Evolutionary conservation across 2,113 vertebrate genomes (phyloP).

Genomic region (Spheniscus mendiculus): DNA sequence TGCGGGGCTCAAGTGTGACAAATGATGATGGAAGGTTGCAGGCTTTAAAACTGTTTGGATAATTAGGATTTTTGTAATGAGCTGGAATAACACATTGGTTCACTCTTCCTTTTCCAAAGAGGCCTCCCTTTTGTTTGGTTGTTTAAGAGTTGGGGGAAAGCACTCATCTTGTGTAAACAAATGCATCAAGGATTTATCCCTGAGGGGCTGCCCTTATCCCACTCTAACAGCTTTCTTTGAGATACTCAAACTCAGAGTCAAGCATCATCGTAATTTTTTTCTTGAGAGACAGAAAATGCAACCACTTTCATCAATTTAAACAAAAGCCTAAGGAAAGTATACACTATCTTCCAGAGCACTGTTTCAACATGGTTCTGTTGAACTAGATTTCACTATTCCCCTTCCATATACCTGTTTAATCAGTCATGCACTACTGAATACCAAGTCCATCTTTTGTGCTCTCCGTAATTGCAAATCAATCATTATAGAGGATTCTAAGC

Average conservation of each 20-base stretch:
- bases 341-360: background rate
- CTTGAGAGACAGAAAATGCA: background rate
- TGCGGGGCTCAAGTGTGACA: background rate
- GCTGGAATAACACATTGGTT: background rate
- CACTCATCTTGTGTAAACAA: background rate
- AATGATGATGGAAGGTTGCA: background rate
- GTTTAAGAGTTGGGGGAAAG: background rate
- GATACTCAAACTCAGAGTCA: background rate
- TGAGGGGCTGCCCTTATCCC: background rate
- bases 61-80: background rate
- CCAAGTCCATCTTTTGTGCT: background rate
- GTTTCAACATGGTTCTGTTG: background rate
- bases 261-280: background rate
- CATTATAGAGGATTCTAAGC: background rate
- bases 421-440: background rate
- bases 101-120: background rate
- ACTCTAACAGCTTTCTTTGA: background rate
- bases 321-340: background rate
- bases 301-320: background rate
- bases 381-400: background rate
- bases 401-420: background rate
- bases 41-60: background rate
- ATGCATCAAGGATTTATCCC: background rate
- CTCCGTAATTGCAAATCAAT: conserved; percentile 3
- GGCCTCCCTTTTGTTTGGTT: background rate